Evolutionary conservation across 2,113 vertebrate species (phyloP).

Genomic region (Cygnus atratus): DNA sequence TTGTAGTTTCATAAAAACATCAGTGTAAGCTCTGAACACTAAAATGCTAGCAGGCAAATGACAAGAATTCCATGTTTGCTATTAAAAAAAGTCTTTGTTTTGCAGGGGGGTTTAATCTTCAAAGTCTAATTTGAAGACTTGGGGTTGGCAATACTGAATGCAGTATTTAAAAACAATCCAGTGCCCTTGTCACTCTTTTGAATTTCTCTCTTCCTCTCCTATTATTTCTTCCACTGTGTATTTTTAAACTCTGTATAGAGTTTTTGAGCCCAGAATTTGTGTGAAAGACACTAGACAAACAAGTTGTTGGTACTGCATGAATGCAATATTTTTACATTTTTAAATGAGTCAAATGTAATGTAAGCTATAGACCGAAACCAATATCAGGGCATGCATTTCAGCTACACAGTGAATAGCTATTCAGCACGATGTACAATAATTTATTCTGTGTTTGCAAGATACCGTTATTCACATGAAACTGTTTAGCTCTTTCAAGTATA

Average conservation of each 20-base stretch:
- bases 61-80: neutral
- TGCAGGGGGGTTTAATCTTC: neutral
- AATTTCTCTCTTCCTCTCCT: constrained; percentile 64
- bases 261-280: constrained; percentile 20
- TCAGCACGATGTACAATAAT: neutral
- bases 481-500: neutral
- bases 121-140: constrained; percentile 12
- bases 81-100: constrained; percentile 9
- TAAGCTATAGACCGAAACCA: constrained; percentile 7
- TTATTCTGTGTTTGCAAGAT: constrained; percentile 13
- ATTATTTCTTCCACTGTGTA: constrained; percentile 57
- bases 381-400: neutral
- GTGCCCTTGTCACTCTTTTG: constrained; percentile 38
- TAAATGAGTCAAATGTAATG: neutral
- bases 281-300: constrained; percentile 37
- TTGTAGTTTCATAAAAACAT: neutral
- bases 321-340: constrained; percentile 48
- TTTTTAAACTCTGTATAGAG: constrained; percentile 28
- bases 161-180: constrained; percentile 47
- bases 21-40: neutral
- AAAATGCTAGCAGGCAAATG: neutral
- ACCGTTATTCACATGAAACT: neutral
- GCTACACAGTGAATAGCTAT: neutral
- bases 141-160: constrained; percentile 38
- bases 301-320: constrained; percentile 13